Evolutionary conservation across 2,113 vertebrate genomes (phyloP), one percentile per base, ranked within the genome.

Genomic region (Megaptera novaeangliae): DNA sequence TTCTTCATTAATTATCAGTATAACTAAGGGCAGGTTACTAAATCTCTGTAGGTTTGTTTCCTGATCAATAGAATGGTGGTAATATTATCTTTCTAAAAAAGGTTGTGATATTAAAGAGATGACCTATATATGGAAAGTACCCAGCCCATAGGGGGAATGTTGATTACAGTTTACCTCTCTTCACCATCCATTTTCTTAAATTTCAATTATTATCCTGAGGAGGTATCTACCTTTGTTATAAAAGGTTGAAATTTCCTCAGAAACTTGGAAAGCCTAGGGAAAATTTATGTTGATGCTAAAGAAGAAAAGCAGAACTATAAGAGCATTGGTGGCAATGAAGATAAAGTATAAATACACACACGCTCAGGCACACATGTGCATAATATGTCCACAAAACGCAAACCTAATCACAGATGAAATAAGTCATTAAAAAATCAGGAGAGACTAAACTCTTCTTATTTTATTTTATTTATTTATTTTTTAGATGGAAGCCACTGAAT

Each of bases 301-400:
- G 2, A 66, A 83, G 21, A 31, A 92, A 77, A 92, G 1, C 9
- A 63, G 8, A 88, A 80, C 10, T 46, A 34, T 11, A 71, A 55
- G 15, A 46, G 2, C 3, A 12, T 20, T 36, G 39, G 20, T 21
- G 23, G 2, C 12, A 23, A 41, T 7, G 10, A 44, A 61, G 88
- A 63, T 12, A 44, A 91, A 36, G 0, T 12, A 23, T 29, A 25
- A 52, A 14, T 72, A 15, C 14, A 25, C 41, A 14, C 3, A 14
- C 3, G 5, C 0, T 41, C 25, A 78, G 11, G 1, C 10, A 27
- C 46, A 41, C 7, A 3, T 9, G 6, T 3, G 6, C 15, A 4
- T 31, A 57, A 21, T 27, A 57, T 10, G 6, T 20, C 31, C 20
- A 75, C 6, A n/a, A 18, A 46, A 39, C 8, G 39, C 4, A 59